Evolutionary conservation across 2,113 vertebrate genomes (phyloP).

Genomic region (Myiozetetes cayanensis): DNA sequence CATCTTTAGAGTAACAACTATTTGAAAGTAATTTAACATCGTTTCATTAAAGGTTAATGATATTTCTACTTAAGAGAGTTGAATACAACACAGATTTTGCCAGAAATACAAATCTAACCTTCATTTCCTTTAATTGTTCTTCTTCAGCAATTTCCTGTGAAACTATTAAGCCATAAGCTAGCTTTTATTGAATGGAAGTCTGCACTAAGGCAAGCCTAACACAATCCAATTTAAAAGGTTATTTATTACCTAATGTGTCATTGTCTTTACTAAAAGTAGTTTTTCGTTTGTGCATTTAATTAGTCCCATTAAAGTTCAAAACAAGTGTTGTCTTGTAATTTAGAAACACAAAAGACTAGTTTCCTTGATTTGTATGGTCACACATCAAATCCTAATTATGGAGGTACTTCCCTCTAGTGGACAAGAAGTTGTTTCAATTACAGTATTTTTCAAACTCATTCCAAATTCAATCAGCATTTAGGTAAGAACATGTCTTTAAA

Average conservation of each 20-base stretch:
- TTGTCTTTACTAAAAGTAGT: not conserved
- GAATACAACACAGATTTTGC: constrained; percentile 21
- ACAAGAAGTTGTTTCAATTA: not conserved
- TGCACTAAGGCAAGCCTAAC: constrained; percentile 35
- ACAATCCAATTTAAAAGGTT: constrained; percentile 41
- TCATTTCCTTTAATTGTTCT: constrained; percentile 56
- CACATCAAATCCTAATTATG: not conserved
- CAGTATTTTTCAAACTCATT: not conserved
- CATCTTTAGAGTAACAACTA: constrained; percentile 48
- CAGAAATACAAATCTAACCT: constrained; percentile 52
- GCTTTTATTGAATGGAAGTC: constrained; percentile 62
- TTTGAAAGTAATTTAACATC: constrained; percentile 50
- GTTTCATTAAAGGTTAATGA: constrained; percentile 53
- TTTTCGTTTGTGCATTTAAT: not conserved
- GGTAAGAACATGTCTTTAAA: not conserved
- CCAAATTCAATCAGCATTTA: not conserved
- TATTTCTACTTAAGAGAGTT: constrained; percentile 44
- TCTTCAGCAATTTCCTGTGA: constrained; percentile 57
- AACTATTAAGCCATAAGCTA: constrained; percentile 16
- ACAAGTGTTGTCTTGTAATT: fast-evolving
- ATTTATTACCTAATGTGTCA: not conserved
- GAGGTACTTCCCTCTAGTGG: constrained; percentile 51
- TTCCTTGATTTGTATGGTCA: fast-evolving
- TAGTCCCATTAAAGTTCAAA: not conserved
- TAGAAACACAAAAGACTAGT: not conserved